phyloP scores from a whole-genome alignment of 2,797 vertebrate species.

The Megaceryle alcyon region DNA sequence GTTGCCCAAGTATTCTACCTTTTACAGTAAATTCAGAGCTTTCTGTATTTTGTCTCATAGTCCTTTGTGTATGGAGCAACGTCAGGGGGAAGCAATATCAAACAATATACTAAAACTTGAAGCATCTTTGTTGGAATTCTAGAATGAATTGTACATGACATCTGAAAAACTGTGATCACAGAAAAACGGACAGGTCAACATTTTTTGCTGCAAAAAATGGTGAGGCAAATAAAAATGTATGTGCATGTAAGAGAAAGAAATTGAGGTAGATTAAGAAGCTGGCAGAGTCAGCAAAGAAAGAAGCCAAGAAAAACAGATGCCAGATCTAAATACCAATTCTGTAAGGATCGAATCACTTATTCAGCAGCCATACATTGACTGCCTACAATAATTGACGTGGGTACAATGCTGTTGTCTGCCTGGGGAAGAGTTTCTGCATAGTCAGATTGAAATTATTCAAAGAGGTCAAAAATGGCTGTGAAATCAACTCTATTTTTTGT shows the following conservation, averaged over 20 bases:
- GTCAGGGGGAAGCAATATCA: neutral
- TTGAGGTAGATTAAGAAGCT: slow-evolving; percentile 15
- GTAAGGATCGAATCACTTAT: slow-evolving; percentile 45
- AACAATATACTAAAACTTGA: neutral
- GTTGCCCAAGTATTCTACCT: neutral
- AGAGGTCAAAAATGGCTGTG: slow-evolving; percentile 54
- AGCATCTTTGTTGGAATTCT: neutral
- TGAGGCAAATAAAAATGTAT: neutral
- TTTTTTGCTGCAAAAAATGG: neutral
- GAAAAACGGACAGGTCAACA: neutral
- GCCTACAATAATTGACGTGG: slow-evolving; percentile 24
- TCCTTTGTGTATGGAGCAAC: neutral
- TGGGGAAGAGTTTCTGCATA: slow-evolving; percentile 35
- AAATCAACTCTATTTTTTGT: slow-evolving; percentile 50
- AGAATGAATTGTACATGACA: neutral
- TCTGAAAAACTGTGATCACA: neutral
- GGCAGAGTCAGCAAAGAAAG: slow-evolving; percentile 34
- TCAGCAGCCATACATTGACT: slow-evolving; percentile 54
- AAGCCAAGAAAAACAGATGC: slow-evolving; percentile 58
- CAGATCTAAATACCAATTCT: slow-evolving; percentile 41
- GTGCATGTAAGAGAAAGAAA: neutral
- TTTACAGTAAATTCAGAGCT: neutral
- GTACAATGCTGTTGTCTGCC: slow-evolving; percentile 37
- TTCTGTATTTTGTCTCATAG: neutral
- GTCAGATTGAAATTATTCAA: slow-evolving; percentile 60